Percentiles rank a stretch among this genome's conserved stretches.
phyloP scores from a whole-genome alignment of 2,888 invertebrate genomes.

The Athripsodes cinereus region DNA sequence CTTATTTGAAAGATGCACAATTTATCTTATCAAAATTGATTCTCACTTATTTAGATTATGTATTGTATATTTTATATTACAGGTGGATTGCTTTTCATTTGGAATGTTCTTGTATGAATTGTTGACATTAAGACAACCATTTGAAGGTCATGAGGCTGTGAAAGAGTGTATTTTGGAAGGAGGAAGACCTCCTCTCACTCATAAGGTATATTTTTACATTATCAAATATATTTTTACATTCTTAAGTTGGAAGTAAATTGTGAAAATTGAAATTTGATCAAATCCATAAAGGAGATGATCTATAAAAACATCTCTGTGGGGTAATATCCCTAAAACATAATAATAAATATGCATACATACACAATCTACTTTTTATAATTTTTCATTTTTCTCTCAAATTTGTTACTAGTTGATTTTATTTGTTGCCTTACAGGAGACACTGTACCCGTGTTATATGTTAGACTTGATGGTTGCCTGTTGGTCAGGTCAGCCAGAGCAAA shows the following conservation, averaged over 20 bases:
- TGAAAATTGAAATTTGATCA: no score
- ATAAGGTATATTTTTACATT: no score
- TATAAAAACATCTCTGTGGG: no score
- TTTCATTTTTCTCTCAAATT: no score
- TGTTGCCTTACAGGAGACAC: constrained; percentile 55
- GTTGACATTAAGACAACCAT: constrained; percentile 86
- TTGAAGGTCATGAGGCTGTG: constrained; percentile 93
- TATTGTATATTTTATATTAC: constrained; percentile 22
- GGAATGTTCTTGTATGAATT: constrained; percentile 98
- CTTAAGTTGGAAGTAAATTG: no score
- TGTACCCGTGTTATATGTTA: constrained; percentile 81
- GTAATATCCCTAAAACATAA: no score
- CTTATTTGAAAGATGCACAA: not conserved
- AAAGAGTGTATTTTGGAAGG: constrained; percentile 96
- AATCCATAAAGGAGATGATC: no score
- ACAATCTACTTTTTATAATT: no score
- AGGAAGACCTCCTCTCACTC: constrained; percentile 81
- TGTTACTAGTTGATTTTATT: no score
- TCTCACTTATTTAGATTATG: not conserved
- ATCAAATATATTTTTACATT: no score
- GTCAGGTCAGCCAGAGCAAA: constrained; percentile 76
- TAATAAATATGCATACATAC: no score
- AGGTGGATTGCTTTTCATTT: constrained; percentile 98
- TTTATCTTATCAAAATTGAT: not conserved
- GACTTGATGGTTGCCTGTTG: constrained; percentile 96